phyloP scores from a whole-genome alignment of 2,113 vertebrate species.

The Tachycineta bicolor region DNA sequence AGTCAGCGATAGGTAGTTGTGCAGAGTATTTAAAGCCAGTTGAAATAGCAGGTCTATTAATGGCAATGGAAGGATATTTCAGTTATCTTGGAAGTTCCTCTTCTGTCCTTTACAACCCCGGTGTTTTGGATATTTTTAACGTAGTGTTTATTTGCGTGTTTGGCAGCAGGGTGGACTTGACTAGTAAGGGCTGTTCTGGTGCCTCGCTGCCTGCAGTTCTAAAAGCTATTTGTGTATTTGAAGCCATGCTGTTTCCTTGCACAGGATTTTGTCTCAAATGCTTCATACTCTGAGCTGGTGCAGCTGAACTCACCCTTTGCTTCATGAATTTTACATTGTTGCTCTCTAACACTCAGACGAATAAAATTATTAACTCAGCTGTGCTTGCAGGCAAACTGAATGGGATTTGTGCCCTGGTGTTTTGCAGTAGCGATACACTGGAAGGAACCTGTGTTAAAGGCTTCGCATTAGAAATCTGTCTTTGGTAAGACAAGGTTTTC shows the following conservation, averaged over 20 bases:
- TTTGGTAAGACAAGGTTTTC: neutral
- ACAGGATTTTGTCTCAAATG: neutral
- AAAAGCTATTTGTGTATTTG: neutral
- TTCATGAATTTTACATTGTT: neutral
- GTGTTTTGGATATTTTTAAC: neutral
- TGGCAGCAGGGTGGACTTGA: neutral
- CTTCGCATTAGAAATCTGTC: neutral
- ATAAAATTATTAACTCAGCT: fast-evolving
- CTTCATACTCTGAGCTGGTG: fast-evolving
- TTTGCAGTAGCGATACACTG: neutral
- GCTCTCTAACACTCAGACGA: neutral
- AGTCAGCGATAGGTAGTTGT: neutral
- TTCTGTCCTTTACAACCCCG: fast-evolving
- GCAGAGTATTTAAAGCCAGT: neutral
- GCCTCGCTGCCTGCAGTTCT: neutral
- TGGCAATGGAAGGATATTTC: neutral
- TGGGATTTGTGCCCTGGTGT: neutral
- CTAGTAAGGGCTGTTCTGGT: neutral
- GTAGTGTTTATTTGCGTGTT: neutral
- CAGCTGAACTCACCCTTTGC: fast-evolving
- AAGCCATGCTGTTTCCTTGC: neutral
- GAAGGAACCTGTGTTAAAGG: neutral
- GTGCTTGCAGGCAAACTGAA: neutral
- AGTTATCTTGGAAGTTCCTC: neutral
- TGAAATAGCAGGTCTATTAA: neutral